Conservation (phyloP, 2,113 vertebrate genomes). For the Polypterus senegalus region DNA sequence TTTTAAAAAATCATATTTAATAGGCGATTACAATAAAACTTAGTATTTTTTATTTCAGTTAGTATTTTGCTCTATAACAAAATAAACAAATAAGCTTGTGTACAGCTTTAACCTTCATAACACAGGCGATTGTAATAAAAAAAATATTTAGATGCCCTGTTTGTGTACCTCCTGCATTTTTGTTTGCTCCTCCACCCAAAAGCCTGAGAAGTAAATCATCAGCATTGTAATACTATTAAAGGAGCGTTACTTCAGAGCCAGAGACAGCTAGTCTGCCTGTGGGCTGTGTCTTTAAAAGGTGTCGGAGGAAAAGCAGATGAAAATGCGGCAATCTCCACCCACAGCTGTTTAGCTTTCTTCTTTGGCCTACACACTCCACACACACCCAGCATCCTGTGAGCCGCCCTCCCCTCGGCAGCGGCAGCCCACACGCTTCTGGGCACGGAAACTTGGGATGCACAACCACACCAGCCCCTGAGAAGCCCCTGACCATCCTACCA, state of each 20-base stretch:
- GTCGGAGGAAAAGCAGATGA: constrained; percentile 41
- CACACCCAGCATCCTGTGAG: constrained; percentile 34
- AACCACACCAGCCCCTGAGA: constrained; percentile 32
- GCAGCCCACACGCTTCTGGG: constrained; percentile 13
- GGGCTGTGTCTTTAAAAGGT: constrained; percentile 48
- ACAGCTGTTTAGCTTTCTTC: constrained; percentile 31
- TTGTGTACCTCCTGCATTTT: too few relatives aligned
- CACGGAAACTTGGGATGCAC: constrained; percentile 53
- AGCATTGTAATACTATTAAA: constrained; percentile 8
- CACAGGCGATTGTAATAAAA: too few relatives aligned
- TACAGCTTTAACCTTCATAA: too few relatives aligned
- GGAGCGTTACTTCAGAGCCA: constrained; percentile 15
- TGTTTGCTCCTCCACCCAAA: too few relatives aligned
- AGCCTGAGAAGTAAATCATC: too few relatives aligned
- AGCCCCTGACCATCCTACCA: constrained; percentile 33
- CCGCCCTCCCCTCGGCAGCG: constrained; percentile 27
- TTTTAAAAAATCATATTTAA: too few relatives aligned
- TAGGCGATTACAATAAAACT: too few relatives aligned
- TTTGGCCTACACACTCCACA: constrained; percentile 26
- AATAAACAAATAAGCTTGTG: too few relatives aligned
- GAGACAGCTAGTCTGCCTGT: constrained; percentile 20
- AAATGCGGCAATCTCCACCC: constrained; percentile 38
- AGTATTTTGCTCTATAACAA: too few relatives aligned
- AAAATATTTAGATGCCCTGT: too few relatives aligned
- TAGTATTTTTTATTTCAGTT: too few relatives aligned